A percentile compares a stretch with the other conserved stretches of the same genome.
Evolutionary conservation across 1,140 invertebrate species (phyloP).

Genomic region (Oncopodura yosiiana): DNA sequence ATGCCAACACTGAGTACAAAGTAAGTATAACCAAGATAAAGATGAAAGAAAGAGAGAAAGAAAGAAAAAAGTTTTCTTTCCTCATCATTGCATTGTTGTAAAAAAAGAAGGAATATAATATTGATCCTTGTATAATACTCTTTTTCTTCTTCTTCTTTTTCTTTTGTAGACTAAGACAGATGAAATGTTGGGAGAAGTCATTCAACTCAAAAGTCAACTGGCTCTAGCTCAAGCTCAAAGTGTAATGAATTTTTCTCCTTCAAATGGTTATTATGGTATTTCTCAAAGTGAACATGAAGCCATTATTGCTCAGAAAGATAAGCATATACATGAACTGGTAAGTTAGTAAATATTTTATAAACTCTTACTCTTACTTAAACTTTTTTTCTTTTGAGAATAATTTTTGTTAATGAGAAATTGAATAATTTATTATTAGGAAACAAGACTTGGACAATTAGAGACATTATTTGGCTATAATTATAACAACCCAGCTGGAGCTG

Average conservation of each 20-base stretch:
- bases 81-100: too few species aligned
- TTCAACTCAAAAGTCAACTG: conserved; percentile 77
- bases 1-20: conserved; percentile 22
- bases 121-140: too few species aligned
- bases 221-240: conserved; percentile 68
- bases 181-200: conserved; percentile 59
- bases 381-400: not conserved
- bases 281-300: conserved; percentile 22
- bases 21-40: conserved; percentile 46
- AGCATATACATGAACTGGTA: conserved; percentile 32
- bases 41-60: conserved; percentile 24
- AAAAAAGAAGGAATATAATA: not conserved
- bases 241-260: too few species aligned
- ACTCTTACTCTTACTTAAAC: not conserved
- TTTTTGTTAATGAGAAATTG: not conserved
- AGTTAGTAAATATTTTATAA: not conserved
- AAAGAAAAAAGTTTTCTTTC: too few species aligned
- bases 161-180: conserved; percentile 54
- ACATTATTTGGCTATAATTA: conserved; percentile 4
- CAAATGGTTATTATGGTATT: conserved; percentile 13
- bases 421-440: conserved; percentile 5
- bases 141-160: too few species aligned
- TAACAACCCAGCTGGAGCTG: conserved; percentile 31
- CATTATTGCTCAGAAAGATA: conserved; percentile 30
- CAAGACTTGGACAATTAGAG: conserved; percentile 8